Evolutionary conservation across 2,797 vertebrate genomes (phyloP).

Genomic region (Varecia variegata): DNA sequence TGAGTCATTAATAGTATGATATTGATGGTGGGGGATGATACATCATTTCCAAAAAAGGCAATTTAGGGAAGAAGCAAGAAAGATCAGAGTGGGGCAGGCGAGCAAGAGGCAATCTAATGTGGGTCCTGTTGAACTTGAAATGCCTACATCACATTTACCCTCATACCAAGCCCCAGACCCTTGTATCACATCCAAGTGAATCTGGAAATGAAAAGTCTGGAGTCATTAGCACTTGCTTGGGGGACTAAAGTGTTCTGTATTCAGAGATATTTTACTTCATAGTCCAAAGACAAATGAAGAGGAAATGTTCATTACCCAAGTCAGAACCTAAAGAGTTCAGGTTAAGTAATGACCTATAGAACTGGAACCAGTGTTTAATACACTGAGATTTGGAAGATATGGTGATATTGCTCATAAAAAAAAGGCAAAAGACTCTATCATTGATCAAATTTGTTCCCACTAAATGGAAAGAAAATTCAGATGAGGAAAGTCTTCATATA

Average conservation of each 20-base stretch:
- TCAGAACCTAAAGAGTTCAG: background rate
- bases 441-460: background rate
- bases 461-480: background rate
- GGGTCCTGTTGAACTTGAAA: background rate
- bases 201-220: background rate
- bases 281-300: background rate
- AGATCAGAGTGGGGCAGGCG: background rate
- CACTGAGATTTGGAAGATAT: background rate
- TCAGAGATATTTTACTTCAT: background rate
- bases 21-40: background rate
- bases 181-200: background rate
- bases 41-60: background rate
- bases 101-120: background rate
- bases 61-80: background rate
- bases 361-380: background rate
- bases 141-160: background rate
- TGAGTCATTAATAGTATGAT: background rate
- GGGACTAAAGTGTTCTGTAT: background rate
- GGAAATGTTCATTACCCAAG: background rate
- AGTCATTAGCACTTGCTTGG: background rate
- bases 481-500: constrained; percentile 8
- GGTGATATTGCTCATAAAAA: background rate
- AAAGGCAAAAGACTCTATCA: background rate
- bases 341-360: background rate
- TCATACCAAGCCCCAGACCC: background rate